Evolutionary conservation across 2,888 invertebrate genomes (phyloP), one percentile per base, ranked within the genome.

Genomic region (Eupithecia subfuscata): DNA sequence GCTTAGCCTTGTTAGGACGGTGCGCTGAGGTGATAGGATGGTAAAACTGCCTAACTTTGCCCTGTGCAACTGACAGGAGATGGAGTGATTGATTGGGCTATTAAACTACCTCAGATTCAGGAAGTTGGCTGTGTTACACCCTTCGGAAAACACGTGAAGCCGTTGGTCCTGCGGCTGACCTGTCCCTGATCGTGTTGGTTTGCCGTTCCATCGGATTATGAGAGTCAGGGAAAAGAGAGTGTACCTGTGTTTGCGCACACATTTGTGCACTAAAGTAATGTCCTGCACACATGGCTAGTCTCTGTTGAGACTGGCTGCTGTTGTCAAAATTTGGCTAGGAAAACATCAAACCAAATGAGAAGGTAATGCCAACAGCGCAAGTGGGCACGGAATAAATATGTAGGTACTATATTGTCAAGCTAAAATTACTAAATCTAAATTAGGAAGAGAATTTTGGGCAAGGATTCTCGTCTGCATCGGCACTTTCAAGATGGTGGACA

Each of bases 11-110:
- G 70, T 37, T 75, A 34, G 60, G 68, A 60, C 67, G 22, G 16
- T 22, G n/a, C 11, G 22, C 56, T 11, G 22, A 60, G 60, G 25
- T 60, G 60, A 60, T 60, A 22, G 60, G 60, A 60, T 25, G 60
- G 70, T 68, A 48, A 75, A 63, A 60, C 12, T 71, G 68, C 68
- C 40, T n/a, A 71, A 60, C 69, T 63, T 30, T 34, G 8, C 18
- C 18, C 64, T 25, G 64, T 34, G 30, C 34, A 34, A 16, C 64
- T 34, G 34, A 30, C 56, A 60, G 60, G 60, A 22, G 25, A 60
- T 60, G 12, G 22, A 56, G 11, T 60, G 60, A 60, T 25, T 60
- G 60, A 60, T 56, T 56, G 22, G 63, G 18, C 63, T 30, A 1
- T 63, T 63, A 30, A 63, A 63, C 63, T 63, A 34, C 16, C 52